Conservation (phyloP, 2,797 vertebrate genomes). For the Rhinophrynus dorsalis region DNA sequence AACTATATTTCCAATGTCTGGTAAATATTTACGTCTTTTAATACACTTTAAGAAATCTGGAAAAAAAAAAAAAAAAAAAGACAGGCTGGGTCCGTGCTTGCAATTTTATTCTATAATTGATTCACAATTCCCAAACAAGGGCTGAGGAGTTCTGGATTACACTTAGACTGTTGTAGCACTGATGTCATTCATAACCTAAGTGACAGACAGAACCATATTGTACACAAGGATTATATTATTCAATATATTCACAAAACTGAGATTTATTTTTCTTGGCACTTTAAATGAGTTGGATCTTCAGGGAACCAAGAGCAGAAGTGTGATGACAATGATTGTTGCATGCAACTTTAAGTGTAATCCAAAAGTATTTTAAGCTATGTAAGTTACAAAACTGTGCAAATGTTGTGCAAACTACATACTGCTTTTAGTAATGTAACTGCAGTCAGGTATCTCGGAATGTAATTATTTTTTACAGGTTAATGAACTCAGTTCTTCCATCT, state of each 20-base stretch:
- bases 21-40: background rate
- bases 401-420: background rate
- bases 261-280: conserved; percentile 6
- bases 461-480: too few species aligned
- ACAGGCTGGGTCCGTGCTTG: background rate
- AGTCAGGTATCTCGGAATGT: too few species aligned
- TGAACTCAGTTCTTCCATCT: too few species aligned
- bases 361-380: background rate
- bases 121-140: background rate
- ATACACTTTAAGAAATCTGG: background rate
- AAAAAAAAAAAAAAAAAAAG: background rate
- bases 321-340: background rate
- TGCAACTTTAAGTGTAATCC: background rate
- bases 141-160: background rate
- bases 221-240: background rate
- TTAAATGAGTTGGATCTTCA: background rate
- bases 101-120: background rate
- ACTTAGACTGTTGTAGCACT: background rate
- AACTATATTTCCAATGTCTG: conserved; percentile 23
- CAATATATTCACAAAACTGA: background rate
- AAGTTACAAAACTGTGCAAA: background rate
- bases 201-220: background rate
- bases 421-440: too few species aligned
- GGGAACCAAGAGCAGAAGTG: background rate
- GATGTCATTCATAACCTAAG: conserved; percentile 3